Percentiles rank a stretch among this genome's conserved stretches.
Conservation (phyloP, 2,797 vertebrate genomes). For the Amblyopsis hoosieri region DNA sequence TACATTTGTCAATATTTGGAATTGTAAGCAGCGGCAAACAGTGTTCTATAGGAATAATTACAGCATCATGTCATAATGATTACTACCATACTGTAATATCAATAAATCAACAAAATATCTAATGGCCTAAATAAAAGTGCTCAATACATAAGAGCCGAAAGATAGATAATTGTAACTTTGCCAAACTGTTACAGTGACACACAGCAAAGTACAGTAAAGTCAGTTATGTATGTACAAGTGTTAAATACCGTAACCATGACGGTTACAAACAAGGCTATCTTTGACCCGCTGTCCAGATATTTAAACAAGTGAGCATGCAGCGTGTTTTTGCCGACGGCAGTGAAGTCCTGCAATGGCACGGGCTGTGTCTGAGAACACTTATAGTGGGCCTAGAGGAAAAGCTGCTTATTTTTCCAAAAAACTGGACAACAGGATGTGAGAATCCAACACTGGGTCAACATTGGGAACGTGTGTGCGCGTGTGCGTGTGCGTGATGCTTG, state of each 20-base stretch:
- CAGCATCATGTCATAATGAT: too few relatives aligned
- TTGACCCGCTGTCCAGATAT: background rate
- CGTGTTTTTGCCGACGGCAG: background rate
- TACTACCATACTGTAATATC: too few relatives aligned
- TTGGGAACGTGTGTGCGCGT: conserved; percentile 50
- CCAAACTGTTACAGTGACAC: too few relatives aligned
- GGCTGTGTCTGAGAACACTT: conserved; percentile 15
- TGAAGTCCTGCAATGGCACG: conserved; percentile 1
- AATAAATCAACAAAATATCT: too few relatives aligned
- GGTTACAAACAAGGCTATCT: background rate
- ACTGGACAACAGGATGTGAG: conserved; percentile 70
- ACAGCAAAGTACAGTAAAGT: too few relatives aligned
- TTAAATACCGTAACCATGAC: background rate
- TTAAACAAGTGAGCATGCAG: background rate
- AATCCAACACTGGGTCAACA: conserved; percentile 59
- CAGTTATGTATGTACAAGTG: too few relatives aligned
- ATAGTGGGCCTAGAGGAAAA: conserved; percentile 42
- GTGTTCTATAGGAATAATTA: too few relatives aligned
- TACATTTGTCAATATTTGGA: too few relatives aligned
- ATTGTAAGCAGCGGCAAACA: too few relatives aligned
- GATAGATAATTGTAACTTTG: too few relatives aligned
- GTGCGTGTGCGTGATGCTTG: conserved; percentile 25
- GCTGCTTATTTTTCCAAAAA: conserved; percentile 60
- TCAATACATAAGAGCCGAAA: too few relatives aligned
- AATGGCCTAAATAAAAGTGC: too few relatives aligned